Evolutionary conservation across 2,113 vertebrate species (phyloP), one percentile per base, ranked within the genome.

Genomic region (Trichechus manatus): DNA sequence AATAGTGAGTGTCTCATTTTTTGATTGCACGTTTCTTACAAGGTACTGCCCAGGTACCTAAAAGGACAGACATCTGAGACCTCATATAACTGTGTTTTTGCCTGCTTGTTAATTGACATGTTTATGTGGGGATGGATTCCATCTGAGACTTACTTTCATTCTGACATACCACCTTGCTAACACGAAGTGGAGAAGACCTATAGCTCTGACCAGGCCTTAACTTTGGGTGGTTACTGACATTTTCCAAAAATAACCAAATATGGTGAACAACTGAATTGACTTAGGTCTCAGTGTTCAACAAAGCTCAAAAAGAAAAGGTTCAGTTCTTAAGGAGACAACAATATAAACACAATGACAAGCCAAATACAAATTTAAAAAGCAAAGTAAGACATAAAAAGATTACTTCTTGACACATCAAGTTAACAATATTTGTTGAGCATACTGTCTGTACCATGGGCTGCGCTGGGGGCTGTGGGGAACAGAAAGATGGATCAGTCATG

Each of bases 331-430:
- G 53, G 47, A 90, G 61, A 47, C 42, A 36, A 66, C 23, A 66
- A 86, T 68, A 74, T 84, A 95, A 92, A 85, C 0, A 20, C 3
- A 6, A 78, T 81, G 50, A 86, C n/a, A 91, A 85, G 86, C 3
- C 74, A 83, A 95, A 94, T n/a, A 79, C 36, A 93, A 47, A 97
- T 44, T 83, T 93, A 74, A 96, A 96, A 84, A 47, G 15, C 84
- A 93, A 93, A 80, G 22, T 56, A 81, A 95, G 33, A 86, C 23
- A 15, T n/a, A 44, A 42, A 89, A 70, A 53, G 19, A 42, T 31
- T 85, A 72, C 53, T 78, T 79, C 68, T 70, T 59, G 50, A 47
- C n/a, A 50, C 7, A 89, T 77, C 78, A 14, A 70, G 25, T 87
- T 96, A 81, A 39, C 53, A 79, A 6, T 64, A 81, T 68, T 50